Conservation (phyloP, 2,113 vertebrate species). For the Charina bottae region DNA sequence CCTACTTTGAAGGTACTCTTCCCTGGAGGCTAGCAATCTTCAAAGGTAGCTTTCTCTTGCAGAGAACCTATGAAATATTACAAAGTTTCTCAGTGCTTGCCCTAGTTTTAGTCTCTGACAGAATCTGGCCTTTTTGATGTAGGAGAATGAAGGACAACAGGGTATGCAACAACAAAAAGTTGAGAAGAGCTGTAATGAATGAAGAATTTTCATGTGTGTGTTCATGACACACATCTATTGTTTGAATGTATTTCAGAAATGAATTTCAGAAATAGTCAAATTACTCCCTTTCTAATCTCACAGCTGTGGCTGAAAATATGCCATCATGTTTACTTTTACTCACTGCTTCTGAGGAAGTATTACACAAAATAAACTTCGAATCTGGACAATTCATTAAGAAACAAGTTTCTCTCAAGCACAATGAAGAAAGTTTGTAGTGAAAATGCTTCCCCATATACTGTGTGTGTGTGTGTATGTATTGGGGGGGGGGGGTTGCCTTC, state of each 20-base stretch:
- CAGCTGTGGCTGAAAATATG: background rate
- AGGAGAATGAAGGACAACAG: background rate
- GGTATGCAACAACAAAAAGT: background rate
- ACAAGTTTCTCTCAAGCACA: background rate
- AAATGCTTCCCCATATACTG: background rate
- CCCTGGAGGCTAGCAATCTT: constrained; percentile 24
- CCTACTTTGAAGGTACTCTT: constrained; percentile 51
- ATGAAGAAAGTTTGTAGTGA: background rate
- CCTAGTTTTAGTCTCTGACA: constrained; percentile 51
- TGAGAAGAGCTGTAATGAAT: background rate
- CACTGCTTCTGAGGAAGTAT: background rate
- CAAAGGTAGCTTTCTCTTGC: background rate
- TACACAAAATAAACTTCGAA: background rate
- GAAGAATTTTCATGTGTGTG: background rate
- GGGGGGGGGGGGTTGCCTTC: background rate
- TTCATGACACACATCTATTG: background rate
- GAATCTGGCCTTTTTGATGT: constrained; percentile 52
- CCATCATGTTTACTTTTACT: background rate
- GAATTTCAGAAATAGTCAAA: background rate
- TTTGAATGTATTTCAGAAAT: background rate
- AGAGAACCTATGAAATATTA: constrained; percentile 49
- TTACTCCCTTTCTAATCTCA: background rate
- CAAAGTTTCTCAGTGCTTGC: constrained; percentile 41
- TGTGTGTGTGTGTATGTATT: background rate
- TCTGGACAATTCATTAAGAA: background rate